Evolutionary conservation across 2,888 invertebrate species (phyloP).

Genomic region (Drosophila ustulata): DNA sequence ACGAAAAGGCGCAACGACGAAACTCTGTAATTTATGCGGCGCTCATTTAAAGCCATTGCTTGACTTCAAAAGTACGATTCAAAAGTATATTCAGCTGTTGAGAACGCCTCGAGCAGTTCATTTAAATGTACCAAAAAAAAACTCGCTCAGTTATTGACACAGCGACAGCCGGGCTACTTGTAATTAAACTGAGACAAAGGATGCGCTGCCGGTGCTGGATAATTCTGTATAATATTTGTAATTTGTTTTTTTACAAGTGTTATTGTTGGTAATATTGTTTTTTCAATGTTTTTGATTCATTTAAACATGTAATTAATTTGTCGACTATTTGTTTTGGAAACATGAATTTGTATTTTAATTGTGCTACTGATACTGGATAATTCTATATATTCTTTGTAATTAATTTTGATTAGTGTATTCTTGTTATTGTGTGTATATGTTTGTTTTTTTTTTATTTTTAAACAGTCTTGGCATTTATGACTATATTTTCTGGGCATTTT

Average conservation of each 20-base stretch:
- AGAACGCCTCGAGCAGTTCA: constrained; percentile 20
- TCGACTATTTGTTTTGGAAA: no score
- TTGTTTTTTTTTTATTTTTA: constrained; percentile 11
- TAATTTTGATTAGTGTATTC: no score
- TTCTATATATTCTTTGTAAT: no score
- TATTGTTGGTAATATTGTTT: no score
- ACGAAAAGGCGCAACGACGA: neutral
- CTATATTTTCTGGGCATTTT: no score
- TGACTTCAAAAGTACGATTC: neutral
- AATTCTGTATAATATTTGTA: no score
- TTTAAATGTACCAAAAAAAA: constrained; percentile 22
- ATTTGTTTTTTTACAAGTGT: no score
- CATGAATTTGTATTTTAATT: no score
- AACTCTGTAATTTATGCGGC: constrained; percentile 19
- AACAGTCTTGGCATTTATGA: neutral
- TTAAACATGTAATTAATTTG: no score
- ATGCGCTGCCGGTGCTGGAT: neutral
- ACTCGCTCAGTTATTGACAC: constrained; percentile 16
- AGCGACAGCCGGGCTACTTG: constrained; percentile 19
- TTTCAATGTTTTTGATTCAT: no score
- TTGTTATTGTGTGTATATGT: neutral
- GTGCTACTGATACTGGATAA: no score
- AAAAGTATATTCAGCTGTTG: constrained; percentile 27
- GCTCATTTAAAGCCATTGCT: constrained; percentile 8
- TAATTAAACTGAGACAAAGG: constrained; percentile 28